Base-by-base conservation (phyloP, 2,113 vertebrate genomes). In the Pseudolaguvia tuberculata region DNA sequence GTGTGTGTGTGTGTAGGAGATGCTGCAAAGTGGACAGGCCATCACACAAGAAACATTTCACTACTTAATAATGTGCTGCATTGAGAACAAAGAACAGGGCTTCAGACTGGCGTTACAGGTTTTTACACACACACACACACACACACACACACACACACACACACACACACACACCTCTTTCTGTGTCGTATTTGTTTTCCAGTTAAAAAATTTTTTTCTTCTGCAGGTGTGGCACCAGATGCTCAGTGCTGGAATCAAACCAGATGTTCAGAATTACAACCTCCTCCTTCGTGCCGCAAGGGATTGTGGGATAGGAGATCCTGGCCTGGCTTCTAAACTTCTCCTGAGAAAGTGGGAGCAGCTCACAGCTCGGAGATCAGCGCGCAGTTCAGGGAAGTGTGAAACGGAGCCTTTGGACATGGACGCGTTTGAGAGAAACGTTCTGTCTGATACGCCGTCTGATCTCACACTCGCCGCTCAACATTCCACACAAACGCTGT, bases 201-300 rank as follows among this genome's bases (percentile, higher is more conserved):
- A 10, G 25, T 47, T 31, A 25, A 47, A 17, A 47, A 17, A 8
- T 8, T 45, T 25, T 17, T 29, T 25, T 78, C 0, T 87, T 51
- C 77, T 67, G 35, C 87, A 99, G 97, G 89, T 99, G 55, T 99
- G 96, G 96, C 90, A 87, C 4, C 91, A 94, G 81, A 98, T 99
- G 96, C 77, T 92, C 8, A 86, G 17, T 0, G 84, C 93, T n/a
- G 93, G 94, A 29, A 88, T 98, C 63, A 85, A 81, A 75, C 94
- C 92, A 0, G 82, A 93, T 67, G 80, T 56, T 2, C 86, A 93
- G 56, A 88, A 80, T 66, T 98, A 98, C 78, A 97, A 94, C 82
- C 67, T 98, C 78, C 88, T 99, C 61, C 82, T 99, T 61, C 87
- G 88, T 0, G 91, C 92, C 0, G 93, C 94, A 1, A 90, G 94